Base-by-base conservation (phyloP, 2,888 invertebrate species). In the Nysson spinosus region DNA sequence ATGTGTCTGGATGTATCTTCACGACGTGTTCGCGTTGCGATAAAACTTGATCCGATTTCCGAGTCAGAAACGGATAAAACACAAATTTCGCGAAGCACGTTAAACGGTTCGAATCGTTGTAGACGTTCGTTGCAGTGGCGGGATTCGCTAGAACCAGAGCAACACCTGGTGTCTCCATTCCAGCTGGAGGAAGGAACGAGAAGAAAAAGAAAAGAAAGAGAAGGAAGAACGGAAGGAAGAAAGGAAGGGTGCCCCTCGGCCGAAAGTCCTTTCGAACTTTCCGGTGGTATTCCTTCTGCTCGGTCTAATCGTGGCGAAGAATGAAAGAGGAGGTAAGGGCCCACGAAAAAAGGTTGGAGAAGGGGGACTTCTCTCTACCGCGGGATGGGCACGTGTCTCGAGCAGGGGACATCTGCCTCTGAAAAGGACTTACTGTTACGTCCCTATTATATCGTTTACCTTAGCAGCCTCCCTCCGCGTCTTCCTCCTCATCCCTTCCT, bases 351-450 rank as follows among this genome's bases (percentile, higher is more conserved):
- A 34, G 56, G 43, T n/a, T 22, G 17, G 57, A 51, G 20, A 64
- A 54, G 58, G 63, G 56, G 60, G 42, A n/a, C n/a, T n/a, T n/a
- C n/a, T n/a, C n/a, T n/a, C n/a, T n/a, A n/a, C 19, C 47, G 17
- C 24, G 34, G 61, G 55, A 73, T 60, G 74, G 79, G 80, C 81
- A 82, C 81, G 81, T 80, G 83, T 81, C 78, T 58, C 72, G 56
- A 46, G 43, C 74, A 63, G 70, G n/a, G n/a, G 78, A 81, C 80
- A 81, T 81, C 80, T 81, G 80, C 78, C 74, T 69, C 63, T 75
- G 78, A 69, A 81, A 83, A 83, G 80, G 80, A 74, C 79, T 83
- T 82, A 79, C 79, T 78, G 78, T 82, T 78, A 71, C 78, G 75
- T 78, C 81, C 77, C 80, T 73, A 82, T 83, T 83, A 82, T 83